phyloP scores from a whole-genome alignment of 2,113 vertebrate genomes.

The Clarias gariepinus region DNA sequence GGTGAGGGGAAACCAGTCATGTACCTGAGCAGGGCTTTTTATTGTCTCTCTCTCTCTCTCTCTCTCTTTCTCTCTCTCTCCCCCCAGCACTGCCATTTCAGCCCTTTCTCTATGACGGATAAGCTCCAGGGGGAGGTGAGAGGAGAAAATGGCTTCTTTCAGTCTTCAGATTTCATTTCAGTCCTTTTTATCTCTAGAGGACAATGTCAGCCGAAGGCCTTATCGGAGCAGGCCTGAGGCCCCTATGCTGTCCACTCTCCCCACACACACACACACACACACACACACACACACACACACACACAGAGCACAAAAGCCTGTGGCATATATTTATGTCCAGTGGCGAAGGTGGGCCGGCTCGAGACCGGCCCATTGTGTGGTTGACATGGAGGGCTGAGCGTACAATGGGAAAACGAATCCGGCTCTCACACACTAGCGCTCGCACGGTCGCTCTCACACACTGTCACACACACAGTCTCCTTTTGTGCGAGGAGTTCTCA shows the following conservation, averaged over 20 bases:
- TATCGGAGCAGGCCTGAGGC: constrained; percentile 54
- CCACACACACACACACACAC: constrained; percentile 14
- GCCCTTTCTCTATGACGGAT: constrained; percentile 52
- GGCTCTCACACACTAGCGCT: constrained; percentile 5
- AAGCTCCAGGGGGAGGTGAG: constrained; percentile 51
- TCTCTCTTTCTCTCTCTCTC: neutral
- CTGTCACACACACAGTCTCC: neutral
- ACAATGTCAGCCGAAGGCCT: constrained; percentile 60
- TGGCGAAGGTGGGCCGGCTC: constrained; percentile 16
- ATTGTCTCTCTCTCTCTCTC: constrained; percentile 5
- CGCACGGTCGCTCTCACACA: neutral
- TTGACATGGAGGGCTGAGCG: constrained; percentile 15
- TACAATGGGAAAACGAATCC: constrained; percentile 11
- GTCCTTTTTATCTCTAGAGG: constrained; percentile 63
- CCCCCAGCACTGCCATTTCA: constrained; percentile 30
- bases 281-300: constrained; percentile 10
- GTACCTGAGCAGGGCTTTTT: constrained; percentile 21
- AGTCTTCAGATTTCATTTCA: constrained; percentile 66
- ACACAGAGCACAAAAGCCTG: neutral
- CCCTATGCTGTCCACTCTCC: constrained; percentile 37
- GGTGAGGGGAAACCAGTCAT: neutral
- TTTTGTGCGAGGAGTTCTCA: neutral
- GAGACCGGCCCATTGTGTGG: constrained; percentile 24
- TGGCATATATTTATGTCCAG: constrained; percentile 39
- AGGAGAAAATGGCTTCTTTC: constrained; percentile 60